Percentiles rank a stretch among this genome's conserved stretches.
Conservation (phyloP, 2,888 invertebrate genomes). For the Nineta flava region DNA sequence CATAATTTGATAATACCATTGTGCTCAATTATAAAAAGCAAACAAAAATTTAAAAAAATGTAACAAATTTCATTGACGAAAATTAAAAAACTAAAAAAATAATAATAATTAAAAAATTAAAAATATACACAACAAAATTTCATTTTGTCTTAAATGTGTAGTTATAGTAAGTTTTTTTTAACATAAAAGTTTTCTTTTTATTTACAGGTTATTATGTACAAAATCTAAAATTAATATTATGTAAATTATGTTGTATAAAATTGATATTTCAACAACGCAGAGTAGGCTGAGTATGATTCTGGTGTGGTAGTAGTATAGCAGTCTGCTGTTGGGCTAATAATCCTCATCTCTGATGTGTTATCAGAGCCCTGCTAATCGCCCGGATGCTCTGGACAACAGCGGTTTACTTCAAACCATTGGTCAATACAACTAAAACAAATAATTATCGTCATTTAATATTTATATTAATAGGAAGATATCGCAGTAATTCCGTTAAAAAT, state of each 20-base stretch:
- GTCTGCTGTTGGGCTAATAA: too few species aligned
- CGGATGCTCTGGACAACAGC: conserved; percentile 98
- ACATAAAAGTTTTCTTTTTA: background rate
- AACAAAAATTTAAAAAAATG: background rate
- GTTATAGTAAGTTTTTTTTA: background rate
- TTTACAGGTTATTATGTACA: background rate
- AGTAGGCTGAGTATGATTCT: background rate
- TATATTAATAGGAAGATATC: too few species aligned
- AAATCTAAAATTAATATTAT: background rate
- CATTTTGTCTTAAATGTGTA: background rate
- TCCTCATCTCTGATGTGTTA: background rate
- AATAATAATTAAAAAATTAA: too few species aligned
- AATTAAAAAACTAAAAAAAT: too few species aligned
- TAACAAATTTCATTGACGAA: too few species aligned
- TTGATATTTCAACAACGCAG: background rate
- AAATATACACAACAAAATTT: too few species aligned
- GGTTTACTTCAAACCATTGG: conserved; percentile 97
- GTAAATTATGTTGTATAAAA: background rate
- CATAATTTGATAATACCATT: background rate
- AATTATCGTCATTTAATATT: too few species aligned
- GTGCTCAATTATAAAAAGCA: background rate
- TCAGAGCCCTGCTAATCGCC: conserved; percentile 55
- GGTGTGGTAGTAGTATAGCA: background rate
- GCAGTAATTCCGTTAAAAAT: too few species aligned
- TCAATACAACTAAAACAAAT: conserved; percentile 79